phyloP scores from a whole-genome alignment of 2,888 invertebrate species.

The Aphelenchoides bicaudatus region DNA sequence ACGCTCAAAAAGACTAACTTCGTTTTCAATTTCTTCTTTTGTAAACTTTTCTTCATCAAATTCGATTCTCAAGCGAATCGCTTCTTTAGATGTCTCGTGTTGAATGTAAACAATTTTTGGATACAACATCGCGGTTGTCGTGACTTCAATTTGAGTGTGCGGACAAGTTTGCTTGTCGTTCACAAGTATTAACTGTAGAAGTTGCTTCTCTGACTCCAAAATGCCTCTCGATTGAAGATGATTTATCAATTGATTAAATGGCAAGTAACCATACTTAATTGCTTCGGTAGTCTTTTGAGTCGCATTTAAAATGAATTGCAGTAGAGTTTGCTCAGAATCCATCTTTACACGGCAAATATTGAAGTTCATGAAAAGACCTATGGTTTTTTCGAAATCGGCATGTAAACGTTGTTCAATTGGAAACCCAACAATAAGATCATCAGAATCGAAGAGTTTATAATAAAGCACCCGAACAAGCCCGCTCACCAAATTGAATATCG shows the following conservation, averaged over 20 bases:
- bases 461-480: background rate
- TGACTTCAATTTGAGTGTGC: no score
- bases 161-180: background rate
- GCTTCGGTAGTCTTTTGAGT: background rate
- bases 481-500: background rate
- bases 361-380: constrained; percentile 13
- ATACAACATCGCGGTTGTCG: no score
- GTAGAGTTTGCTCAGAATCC: background rate
- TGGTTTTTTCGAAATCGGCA: constrained; percentile 8
- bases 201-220: no score
- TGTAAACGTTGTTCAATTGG: background rate
- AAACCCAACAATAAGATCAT: constrained; percentile 3
- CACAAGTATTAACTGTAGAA: background rate
- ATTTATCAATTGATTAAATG: background rate
- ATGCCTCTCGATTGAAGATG: background rate
- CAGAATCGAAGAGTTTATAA: constrained; percentile 4
- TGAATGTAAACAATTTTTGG: background rate
- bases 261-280: background rate
- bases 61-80: background rate
- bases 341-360: background rate
- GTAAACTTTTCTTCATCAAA: background rate
- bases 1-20: no score
- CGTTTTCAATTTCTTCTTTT: background rate
- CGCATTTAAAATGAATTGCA: background rate
- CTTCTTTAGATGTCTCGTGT: background rate